Percentiles rank a stretch among this genome's conserved stretches.
phyloP scores from a whole-genome alignment of 2,888 invertebrate species.

The Aromia moschata region DNA sequence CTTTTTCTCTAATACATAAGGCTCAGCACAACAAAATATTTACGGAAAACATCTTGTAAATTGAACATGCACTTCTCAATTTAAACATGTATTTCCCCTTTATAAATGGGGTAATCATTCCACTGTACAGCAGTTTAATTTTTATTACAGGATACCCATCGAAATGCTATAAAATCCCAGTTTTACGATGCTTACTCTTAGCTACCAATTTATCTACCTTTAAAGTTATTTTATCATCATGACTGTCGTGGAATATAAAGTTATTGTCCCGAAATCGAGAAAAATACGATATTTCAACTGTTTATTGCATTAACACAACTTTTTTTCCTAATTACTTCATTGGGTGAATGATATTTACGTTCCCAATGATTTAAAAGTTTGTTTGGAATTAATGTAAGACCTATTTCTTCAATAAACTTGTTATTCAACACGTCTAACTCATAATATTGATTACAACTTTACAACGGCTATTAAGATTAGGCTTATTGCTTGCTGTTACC shows the following conservation, averaged over 20 bases:
- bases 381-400: constrained; percentile 15
- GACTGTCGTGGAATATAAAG: constrained; percentile 8
- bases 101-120: constrained; percentile 17
- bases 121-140: constrained; percentile 32
- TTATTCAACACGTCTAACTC: constrained; percentile 22
- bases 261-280: background rate
- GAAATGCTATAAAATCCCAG: constrained; percentile 41
- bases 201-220: constrained; percentile 41
- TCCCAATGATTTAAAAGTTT: constrained; percentile 21
- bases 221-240: constrained; percentile 15
- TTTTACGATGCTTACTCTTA: constrained; percentile 37
- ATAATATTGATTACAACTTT: constrained; percentile 25
- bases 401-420: constrained; percentile 21
- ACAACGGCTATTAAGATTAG: constrained; percentile 12
- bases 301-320: constrained; percentile 2
- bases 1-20: too few relatives aligned
- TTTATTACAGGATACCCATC: constrained; percentile 36
- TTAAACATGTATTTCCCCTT: constrained; percentile 4
- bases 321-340: constrained; percentile 11
- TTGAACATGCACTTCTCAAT: background rate
- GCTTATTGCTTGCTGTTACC: constrained; percentile 17
- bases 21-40: too few relatives aligned
- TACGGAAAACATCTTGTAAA: too few relatives aligned
- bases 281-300: background rate
- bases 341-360: constrained; percentile 13